Percentiles rank a stretch among this genome's conserved stretches.
phyloP scores from a whole-genome alignment of 2,113 vertebrate species.

The Percina caprodes region DNA sequence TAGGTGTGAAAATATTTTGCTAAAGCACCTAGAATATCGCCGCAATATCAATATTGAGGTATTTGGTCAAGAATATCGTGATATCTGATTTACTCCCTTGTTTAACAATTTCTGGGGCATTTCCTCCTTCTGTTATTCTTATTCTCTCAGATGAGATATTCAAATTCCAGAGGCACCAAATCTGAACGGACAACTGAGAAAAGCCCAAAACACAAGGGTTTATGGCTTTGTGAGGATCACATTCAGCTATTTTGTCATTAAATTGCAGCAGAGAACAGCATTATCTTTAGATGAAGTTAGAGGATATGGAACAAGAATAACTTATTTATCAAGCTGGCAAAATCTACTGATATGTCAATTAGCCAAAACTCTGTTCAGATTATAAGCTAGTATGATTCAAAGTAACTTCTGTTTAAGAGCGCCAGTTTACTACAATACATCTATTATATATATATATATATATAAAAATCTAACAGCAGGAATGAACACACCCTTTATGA shows the following conservation, averaged over 20 bases:
- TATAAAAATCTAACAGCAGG: not conserved
- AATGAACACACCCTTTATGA: not conserved
- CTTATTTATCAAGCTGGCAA: not conserved
- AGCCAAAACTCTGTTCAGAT: not conserved
- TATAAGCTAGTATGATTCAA: conserved; percentile 8
- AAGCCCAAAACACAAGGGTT: not conserved
- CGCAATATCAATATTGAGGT: too few species aligned
- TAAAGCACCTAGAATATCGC: too few species aligned
- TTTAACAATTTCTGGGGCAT: too few species aligned
- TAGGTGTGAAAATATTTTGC: too few species aligned
- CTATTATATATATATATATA: too few species aligned
- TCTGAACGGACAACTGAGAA: not conserved
- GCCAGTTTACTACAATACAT: not conserved
- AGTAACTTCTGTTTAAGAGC: not conserved
- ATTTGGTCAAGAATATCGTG: too few species aligned
- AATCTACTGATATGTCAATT: not conserved
- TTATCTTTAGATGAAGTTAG: not conserved
- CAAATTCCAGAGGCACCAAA: not conserved
- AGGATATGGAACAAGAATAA: not conserved
- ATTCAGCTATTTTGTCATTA: not conserved
- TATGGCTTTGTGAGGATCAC: not conserved
- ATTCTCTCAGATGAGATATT: not conserved
- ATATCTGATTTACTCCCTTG: too few species aligned
- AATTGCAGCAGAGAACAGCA: not conserved
- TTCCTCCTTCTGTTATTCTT: not conserved